Conservation (phyloP, 35 echinoderm and acorn worm genomes). For the Apostichopus californicus region DNA sequence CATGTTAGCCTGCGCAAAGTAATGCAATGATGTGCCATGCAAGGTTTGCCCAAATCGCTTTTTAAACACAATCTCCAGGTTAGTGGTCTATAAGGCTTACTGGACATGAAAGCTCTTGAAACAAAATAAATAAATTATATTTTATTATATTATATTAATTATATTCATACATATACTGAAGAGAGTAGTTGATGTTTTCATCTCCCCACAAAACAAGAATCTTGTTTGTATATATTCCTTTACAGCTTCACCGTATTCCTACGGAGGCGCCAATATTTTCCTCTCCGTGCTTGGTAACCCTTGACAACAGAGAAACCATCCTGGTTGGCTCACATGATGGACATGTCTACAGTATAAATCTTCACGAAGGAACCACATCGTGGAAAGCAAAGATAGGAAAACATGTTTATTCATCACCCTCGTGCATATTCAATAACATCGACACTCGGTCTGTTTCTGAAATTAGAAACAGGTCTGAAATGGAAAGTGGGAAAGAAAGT, state of each 20-base stretch:
- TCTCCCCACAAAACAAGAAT: background rate
- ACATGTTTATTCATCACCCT: constrained; percentile 38
- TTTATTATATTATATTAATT: too few species aligned
- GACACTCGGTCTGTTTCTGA: background rate
- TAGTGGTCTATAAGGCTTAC: too few species aligned
- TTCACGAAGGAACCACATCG: background rate
- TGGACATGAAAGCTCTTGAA: too few species aligned
- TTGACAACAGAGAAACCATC: background rate
- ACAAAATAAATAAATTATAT: too few species aligned
- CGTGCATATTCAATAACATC: constrained; percentile 22
- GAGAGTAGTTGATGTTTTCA: too few species aligned
- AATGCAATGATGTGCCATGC: too few species aligned
- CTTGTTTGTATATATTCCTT: too few species aligned
- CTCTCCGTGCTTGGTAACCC: background rate
- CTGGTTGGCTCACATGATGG: constrained; percentile 43
- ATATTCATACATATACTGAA: too few species aligned
- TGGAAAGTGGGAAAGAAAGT: background rate
- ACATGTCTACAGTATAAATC: constrained; percentile 12
- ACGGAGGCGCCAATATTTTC: constrained; percentile 32
- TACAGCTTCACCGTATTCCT: background rate
- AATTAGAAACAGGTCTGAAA: background rate
- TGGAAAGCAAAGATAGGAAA: constrained; percentile 25
- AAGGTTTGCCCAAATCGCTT: too few species aligned
- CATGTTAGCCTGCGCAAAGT: too few species aligned
- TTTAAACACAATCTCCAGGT: too few species aligned